Conservation (phyloP, 2,113 vertebrate species). For the Gavialis gangeticus region DNA sequence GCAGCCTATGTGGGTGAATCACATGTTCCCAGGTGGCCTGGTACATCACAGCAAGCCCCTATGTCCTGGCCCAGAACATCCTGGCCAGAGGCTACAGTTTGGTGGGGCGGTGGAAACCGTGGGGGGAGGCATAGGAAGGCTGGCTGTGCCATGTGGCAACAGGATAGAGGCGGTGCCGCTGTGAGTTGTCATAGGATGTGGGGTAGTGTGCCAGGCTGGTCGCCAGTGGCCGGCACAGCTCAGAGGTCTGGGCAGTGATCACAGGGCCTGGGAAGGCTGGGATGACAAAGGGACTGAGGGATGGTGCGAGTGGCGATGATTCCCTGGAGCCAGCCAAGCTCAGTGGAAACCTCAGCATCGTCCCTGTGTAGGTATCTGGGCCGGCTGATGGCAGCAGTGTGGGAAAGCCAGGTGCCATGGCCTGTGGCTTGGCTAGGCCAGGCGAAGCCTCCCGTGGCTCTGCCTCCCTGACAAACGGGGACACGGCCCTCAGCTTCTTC, state of each 20-base stretch:
- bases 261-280: conserved; percentile 76
- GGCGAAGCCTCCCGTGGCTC: not conserved
- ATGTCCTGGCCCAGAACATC: no score
- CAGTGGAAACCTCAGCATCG: conserved; percentile 61
- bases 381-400: not conserved
- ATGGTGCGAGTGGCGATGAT: not conserved
- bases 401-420: not conserved
- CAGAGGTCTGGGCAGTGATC: conserved; percentile 38
- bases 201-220: conserved; percentile 44
- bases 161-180: conserved; percentile 45
- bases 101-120: conserved; percentile 64
- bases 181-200: not conserved
- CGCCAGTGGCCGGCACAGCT: conserved; percentile 34
- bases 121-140: not conserved
- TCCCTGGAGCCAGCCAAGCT: conserved; percentile 20
- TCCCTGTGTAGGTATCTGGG: conserved; percentile 61
- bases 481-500: conserved; percentile 13
- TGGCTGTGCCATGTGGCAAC: conserved; percentile 64
- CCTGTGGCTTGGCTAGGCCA: not conserved
- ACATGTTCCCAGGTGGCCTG: no score
- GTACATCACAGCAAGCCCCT: no score
- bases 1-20: no score
- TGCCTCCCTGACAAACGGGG: conserved; percentile 51
- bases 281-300: conserved; percentile 72
- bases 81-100: conserved; percentile 64